Conservation (phyloP, 2,113 vertebrate species). For the Grantiella picta region DNA sequence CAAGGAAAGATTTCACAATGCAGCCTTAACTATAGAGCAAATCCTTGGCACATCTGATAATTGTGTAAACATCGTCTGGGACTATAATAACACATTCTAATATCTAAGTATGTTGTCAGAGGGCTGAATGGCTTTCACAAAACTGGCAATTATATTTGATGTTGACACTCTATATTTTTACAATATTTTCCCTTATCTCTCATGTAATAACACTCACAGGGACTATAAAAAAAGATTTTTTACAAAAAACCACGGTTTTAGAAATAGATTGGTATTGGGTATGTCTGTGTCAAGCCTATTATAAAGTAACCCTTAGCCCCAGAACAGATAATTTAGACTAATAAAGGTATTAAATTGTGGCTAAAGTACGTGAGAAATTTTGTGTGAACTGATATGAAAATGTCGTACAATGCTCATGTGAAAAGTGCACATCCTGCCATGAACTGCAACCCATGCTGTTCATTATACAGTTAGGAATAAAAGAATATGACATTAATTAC, state of each 20-base stretch:
- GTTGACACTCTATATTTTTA: neutral
- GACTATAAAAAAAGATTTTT: neutral
- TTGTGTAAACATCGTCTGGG: conserved; percentile 10
- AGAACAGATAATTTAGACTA: neutral
- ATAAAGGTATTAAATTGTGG: neutral
- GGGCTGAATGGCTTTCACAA: conserved; percentile 24
- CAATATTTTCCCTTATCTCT: neutral
- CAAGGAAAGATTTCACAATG: neutral
- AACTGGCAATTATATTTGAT: neutral
- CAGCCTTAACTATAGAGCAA: conserved; percentile 13
- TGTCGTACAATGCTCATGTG: neutral
- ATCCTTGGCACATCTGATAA: conserved; percentile 24
- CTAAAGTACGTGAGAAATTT: neutral
- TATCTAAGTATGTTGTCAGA: neutral
- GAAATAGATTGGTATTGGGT: neutral
- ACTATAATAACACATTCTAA: neutral
- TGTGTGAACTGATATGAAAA: neutral
- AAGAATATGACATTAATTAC: neutral
- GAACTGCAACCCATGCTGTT: neutral
- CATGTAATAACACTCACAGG: neutral
- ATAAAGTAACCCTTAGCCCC: neutral
- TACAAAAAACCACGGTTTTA: neutral
- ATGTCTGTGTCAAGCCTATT: neutral
- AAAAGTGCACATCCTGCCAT: neutral
- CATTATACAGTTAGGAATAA: neutral